Conservation (phyloP, 2,888 invertebrate genomes). For the Cyaniris semiargus region DNA sequence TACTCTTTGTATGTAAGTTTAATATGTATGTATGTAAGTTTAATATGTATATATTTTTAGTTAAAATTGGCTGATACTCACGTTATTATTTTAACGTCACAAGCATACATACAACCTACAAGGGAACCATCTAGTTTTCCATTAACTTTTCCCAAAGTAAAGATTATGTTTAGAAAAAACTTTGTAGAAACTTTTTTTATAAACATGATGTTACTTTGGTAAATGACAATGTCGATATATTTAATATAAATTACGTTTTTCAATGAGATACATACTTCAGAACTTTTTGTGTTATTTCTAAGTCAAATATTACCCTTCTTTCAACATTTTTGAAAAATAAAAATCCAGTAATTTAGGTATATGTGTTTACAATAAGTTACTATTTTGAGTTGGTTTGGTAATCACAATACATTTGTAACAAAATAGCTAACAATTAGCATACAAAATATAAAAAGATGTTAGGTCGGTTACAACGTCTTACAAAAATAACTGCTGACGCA, state of each 20-base stretch:
- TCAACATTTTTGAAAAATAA: neutral
- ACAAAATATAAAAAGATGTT: slow-evolving; percentile 26
- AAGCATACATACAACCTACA: slow-evolving; percentile 18
- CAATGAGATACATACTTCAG: neutral
- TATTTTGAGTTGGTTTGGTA: neutral
- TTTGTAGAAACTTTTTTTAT: neutral
- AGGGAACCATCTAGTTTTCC: neutral
- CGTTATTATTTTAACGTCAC: slow-evolving; percentile 1
- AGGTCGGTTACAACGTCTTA: slow-evolving; percentile 12
- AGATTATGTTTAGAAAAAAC: neutral
- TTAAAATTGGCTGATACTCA: neutral
- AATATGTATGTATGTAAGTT: neutral
- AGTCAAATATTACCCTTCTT: neutral
- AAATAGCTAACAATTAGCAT: slow-evolving; percentile 23
- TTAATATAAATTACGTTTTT: neutral
- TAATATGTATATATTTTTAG: neutral
- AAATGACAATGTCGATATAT: neutral
- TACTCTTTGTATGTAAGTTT: neutral
- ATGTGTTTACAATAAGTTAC: neutral
- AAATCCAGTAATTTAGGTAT: neutral
- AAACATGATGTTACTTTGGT: neutral
- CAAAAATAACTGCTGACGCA: slow-evolving; percentile 25
- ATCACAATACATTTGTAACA: slow-evolving; percentile 24
- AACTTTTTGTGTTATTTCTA: neutral
- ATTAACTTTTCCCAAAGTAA: neutral